A percentile compares a stretch with the other conserved stretches of the same genome.
phyloP scores from a whole-genome alignment of 2,888 invertebrate genomes.

The Drosophila parthenogenetica region DNA sequence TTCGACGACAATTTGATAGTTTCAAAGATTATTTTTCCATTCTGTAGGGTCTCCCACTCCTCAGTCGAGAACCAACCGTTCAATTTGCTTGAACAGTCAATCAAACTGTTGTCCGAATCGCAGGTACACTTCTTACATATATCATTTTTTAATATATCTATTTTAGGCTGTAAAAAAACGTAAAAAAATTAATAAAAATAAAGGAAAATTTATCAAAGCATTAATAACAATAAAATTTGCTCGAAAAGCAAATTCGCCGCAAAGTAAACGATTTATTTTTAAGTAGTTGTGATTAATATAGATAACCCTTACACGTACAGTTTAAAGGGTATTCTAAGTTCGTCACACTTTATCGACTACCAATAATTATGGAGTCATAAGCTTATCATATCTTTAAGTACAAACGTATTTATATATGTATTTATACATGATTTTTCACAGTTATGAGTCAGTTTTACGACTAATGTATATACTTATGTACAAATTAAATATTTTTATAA shows the following conservation, averaged over 20 bases:
- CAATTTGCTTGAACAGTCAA: constrained; percentile 86
- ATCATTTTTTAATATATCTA: constrained; percentile 64
- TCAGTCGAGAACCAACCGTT: constrained; percentile 85
- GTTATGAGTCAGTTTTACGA: constrained; percentile 22
- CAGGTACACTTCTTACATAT: constrained; percentile 87
- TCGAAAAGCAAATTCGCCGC: too few relatives aligned
- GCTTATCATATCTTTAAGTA: constrained; percentile 31
- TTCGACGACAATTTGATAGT: constrained; percentile 81
- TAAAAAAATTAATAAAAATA: too few relatives aligned
- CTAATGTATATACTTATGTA: constrained; percentile 1
- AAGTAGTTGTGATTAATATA: too few relatives aligned
- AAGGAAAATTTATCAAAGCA: too few relatives aligned
- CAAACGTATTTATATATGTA: constrained; percentile 2
- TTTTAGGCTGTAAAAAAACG: constrained; percentile 52
- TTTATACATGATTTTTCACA: background rate
- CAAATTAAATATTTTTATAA: background rate
- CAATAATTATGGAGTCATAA: background rate
- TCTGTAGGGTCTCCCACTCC: constrained; percentile 86
- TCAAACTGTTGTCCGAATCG: constrained; percentile 82
- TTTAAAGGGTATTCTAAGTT: constrained; percentile 2
- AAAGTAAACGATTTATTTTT: too few relatives aligned
- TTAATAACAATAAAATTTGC: too few relatives aligned
- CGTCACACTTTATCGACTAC: background rate
- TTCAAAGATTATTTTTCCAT: constrained; percentile 76
- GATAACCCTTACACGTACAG: background rate